A percentile compares a stretch with the other conserved stretches of the same genome.
These are phyloP conservation scores for Aleiodes alternator DNA, from an alignment of 2,888 invertebrate genomes.

Conservation along the genomic window DNA sequence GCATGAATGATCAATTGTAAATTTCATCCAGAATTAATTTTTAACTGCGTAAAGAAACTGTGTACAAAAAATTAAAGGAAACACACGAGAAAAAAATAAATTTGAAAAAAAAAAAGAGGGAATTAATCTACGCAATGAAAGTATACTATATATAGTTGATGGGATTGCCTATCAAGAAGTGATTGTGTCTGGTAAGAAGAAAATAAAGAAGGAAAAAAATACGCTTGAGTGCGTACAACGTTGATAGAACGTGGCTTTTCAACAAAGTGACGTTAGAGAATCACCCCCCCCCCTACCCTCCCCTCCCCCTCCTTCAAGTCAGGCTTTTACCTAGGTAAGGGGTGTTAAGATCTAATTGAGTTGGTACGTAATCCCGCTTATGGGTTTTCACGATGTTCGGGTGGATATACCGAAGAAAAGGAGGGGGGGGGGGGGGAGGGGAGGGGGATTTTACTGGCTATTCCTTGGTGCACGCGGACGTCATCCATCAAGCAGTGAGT, in stretches of 20 bases:
- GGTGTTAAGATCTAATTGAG: constrained; percentile 44
- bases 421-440: too few species aligned
- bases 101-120: background rate
- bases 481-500: constrained; percentile 30
- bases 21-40: constrained; percentile 14
- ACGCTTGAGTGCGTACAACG: background rate
- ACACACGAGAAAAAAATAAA: too few species aligned
- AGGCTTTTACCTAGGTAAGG: constrained; percentile 1
- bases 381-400: constrained; percentile 29
- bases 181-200: background rate
- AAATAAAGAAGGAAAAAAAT: background rate
- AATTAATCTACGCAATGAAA: constrained; percentile 4
- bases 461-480: constrained; percentile 21
- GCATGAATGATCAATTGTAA: background rate
- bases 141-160: background rate
- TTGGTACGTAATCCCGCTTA: constrained; percentile 37
- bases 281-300: background rate
- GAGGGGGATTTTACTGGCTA: constrained; percentile 14
- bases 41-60: background rate
- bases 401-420: background rate
- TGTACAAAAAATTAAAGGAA: too few species aligned
- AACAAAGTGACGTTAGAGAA: background rate
- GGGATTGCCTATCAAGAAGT: background rate
- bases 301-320: too few species aligned
- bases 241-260: background rate